phyloP scores from a whole-genome alignment of 2,797 vertebrate genomes.

The Myotis daubentonii region DNA sequence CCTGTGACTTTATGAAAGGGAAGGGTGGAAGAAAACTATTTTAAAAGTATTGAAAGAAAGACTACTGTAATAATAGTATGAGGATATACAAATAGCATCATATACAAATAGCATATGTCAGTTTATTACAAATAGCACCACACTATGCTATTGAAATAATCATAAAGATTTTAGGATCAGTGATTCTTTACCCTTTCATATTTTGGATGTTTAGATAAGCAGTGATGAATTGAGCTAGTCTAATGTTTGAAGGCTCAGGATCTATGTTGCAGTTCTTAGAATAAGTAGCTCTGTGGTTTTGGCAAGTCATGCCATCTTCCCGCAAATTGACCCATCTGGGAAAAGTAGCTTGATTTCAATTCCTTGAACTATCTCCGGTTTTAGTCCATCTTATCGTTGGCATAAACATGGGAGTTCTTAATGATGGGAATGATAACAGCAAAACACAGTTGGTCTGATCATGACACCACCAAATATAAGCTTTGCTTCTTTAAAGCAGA shows the following conservation, averaged over 20 bases:
- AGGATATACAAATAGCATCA: neutral
- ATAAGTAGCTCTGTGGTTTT: neutral
- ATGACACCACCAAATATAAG: neutral
- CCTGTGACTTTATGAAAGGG: neutral
- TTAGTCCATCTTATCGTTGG: neutral
- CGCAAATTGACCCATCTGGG: neutral
- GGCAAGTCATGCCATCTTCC: neutral
- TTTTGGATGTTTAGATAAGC: neutral
- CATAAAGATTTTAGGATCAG: neutral
- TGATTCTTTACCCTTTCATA: neutral
- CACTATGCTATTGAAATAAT: neutral
- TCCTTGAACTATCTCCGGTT: neutral
- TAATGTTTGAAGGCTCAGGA: neutral
- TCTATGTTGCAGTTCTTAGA: neutral
- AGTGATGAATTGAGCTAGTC: neutral
- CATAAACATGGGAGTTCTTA: neutral
- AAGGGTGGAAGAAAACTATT: neutral
- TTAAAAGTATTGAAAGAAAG: neutral
- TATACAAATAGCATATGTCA: neutral
- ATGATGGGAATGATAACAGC: neutral
- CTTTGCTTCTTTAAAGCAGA: neutral
- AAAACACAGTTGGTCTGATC: neutral
- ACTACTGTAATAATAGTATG: neutral
- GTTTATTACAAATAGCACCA: neutral
- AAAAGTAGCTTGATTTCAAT: neutral